Evolutionary conservation across 2,888 invertebrate species (phyloP), one percentile per base, ranked within the genome.

Genomic region (Gerris lacustris): DNA sequence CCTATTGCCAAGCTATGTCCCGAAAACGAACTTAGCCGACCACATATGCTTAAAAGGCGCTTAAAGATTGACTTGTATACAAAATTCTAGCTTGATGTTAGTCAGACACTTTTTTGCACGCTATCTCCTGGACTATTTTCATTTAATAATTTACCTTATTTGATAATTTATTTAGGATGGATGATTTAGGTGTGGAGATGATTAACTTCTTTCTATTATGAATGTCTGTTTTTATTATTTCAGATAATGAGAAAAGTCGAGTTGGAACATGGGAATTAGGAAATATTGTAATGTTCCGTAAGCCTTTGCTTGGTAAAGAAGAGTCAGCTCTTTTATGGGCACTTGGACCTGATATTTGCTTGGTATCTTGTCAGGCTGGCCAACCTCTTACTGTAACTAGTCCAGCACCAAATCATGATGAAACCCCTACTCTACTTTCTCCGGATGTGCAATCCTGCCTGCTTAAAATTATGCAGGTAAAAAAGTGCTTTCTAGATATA

Each of bases 291-390:
- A 79, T 86, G 78, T 86, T 84, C 79, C 83, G 86, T 77, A 80
- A 82, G 76, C 84, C 86, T 55, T 80, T 84, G 66, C 82, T 86
- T 71, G 79, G 79, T 45, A 81, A 80, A 69, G 82, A 83, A 77
- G 80, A 80, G 74, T 86, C 86, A 71, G 78, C 86, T 74, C 85
- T 84, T 75, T 78, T 86, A 44, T 82, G 85, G 17, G 85, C 86
- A 69, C 79, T 82, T 15, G 84, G 84, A 1, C 83, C 84, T 5
- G 83, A 83, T 76, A 80, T 80, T 71, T 81, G 80, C 43, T 81
- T 81, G 75, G 77, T 84, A 7, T 81, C 82, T 0, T 55, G 55
- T 5, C 55, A 55, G 55, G 55, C 55, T 9, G 55, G 55, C 15
- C 11, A 55, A 55, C 55, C 55, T 11, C 55, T 55, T 55, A 55